Evolutionary conservation across 2,797 vertebrate species (phyloP), one percentile per base, ranked within the genome.

Genomic region (Yasuhikotakia modesta): DNA sequence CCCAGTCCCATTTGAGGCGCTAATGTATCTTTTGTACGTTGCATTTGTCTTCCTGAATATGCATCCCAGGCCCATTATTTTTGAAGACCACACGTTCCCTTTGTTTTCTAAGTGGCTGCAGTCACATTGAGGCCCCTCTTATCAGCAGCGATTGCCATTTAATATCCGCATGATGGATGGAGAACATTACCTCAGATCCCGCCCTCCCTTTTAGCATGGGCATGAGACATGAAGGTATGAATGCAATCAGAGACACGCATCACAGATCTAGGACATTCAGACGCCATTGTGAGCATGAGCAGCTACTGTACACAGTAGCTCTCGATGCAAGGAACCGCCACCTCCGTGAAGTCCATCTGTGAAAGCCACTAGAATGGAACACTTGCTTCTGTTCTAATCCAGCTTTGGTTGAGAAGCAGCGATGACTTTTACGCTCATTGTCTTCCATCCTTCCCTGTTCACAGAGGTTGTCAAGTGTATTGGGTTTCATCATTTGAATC

Each of bases 101-200:
- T 85, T 84, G 84, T 87, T 85, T 82, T 85, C 81, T 84, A 85
- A 87, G 85, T 84, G 84, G 77, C 81, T 88, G 73, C 85, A 83
- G 84, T 86, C 83, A 80, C 81, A 82, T 65, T 66, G 73, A 58
- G 78, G 72, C 78, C 73, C 69, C 67, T 79, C 82, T 81, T 74
- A 74, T 78, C 55, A 82, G 85, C 69, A 45, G 76, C 79, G 82
- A 86, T 85, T 77, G 82, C 78, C 77, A 80, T 85, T 88, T 88
- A 87, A 87, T 86, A 88, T 86, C 83, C 80, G 32, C 46, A 74
- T 85, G 84, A 88, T 87, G 86, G 84, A 85, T 88, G 70, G 78
- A 30, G 46, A 32, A 78, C 82, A 85, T 86, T 88, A 86, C 71
- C 70, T 39, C 65, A 74, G 75, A 81, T 82, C 78, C 69, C 76